These are phyloP conservation scores for Rafetus swinhoei DNA, from an alignment of 2,113 vertebrate genomes.

Conservation along the genomic window DNA sequence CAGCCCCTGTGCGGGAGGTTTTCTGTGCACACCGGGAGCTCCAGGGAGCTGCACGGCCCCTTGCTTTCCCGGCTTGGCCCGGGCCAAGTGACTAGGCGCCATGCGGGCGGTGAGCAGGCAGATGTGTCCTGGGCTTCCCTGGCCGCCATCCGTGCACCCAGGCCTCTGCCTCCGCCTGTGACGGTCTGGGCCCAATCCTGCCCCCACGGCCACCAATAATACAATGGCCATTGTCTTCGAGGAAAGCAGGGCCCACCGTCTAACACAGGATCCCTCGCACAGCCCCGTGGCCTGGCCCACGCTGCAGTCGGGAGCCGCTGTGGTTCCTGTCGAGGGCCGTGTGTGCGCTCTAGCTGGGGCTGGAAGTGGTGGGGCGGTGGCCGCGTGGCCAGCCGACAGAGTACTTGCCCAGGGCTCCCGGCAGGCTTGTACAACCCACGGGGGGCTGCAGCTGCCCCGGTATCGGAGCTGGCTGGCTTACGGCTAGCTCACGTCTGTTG, in stretches of 20 bases:
- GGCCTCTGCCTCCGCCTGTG: accelerated
- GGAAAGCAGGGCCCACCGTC: background rate
- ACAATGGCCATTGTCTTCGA: background rate
- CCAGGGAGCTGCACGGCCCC: background rate
- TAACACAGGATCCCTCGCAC: too few relatives aligned
- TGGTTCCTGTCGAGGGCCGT: too few relatives aligned
- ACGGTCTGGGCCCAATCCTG: accelerated
- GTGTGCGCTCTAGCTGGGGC: too few relatives aligned
- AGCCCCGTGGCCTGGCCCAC: too few relatives aligned
- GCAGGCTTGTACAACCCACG: background rate
- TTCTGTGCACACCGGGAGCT: background rate
- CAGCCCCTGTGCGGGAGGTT: background rate
- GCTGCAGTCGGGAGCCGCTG: too few relatives aligned
- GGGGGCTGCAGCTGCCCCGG: background rate
- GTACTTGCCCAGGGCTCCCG: too few relatives aligned
- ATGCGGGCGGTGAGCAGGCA: background rate
- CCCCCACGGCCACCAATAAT: background rate
- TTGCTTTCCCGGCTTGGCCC: background rate
- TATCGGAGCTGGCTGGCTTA: background rate
- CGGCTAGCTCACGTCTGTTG: background rate
- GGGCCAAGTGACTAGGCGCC: background rate
- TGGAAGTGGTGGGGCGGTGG: too few relatives aligned
- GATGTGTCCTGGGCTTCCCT: background rate
- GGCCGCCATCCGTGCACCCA: background rate
- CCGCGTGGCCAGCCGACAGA: too few relatives aligned